These are phyloP conservation scores for Trachelus tabidus DNA, from an alignment of 2,888 invertebrate genomes.

Conservation along the genomic window DNA sequence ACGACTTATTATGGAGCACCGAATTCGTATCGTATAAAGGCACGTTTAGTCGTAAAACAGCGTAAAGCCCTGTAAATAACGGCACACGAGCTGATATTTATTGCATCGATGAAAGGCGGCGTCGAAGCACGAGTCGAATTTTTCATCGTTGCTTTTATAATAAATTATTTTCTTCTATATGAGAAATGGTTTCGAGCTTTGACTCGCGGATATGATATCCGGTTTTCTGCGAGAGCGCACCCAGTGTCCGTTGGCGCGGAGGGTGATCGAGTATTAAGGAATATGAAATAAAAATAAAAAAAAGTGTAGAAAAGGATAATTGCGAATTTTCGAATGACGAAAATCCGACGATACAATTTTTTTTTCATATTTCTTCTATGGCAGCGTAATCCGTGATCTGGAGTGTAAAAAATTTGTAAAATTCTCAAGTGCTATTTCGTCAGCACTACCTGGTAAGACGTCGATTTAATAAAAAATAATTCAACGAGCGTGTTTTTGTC, in stretches of 20 bases:
- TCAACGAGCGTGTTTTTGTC: not conserved
- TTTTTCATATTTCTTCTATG: no score
- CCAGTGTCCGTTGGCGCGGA: not conserved
- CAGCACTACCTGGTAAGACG: not conserved
- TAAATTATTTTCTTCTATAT: slow-evolving; percentile 15
- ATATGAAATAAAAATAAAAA: no score
- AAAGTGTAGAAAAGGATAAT: not conserved
- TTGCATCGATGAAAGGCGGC: slow-evolving; percentile 30
- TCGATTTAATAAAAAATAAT: not conserved
- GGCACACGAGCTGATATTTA: slow-evolving; percentile 31
- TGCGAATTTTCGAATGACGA: not conserved
- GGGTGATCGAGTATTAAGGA: not conserved
- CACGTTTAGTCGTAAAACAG: slow-evolving; percentile 26
- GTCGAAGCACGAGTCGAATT: slow-evolving; percentile 12
- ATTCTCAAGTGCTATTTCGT: not conserved
- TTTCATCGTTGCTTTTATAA: slow-evolving; percentile 12
- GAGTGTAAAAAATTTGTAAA: not conserved
- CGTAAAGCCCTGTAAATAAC: slow-evolving; percentile 36
- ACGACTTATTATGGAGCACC: slow-evolving; percentile 1
- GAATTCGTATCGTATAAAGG: slow-evolving; percentile 2
- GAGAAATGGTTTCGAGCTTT: slow-evolving; percentile 9
- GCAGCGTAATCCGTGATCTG: not conserved
- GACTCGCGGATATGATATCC: slow-evolving; percentile 4
- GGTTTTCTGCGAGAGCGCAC: not conserved
- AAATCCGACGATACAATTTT: not conserved